Percentiles rank a stretch among this genome's conserved stretches.
phyloP scores from a whole-genome alignment of 2,113 vertebrate genomes.

The Mobula birostris region DNA sequence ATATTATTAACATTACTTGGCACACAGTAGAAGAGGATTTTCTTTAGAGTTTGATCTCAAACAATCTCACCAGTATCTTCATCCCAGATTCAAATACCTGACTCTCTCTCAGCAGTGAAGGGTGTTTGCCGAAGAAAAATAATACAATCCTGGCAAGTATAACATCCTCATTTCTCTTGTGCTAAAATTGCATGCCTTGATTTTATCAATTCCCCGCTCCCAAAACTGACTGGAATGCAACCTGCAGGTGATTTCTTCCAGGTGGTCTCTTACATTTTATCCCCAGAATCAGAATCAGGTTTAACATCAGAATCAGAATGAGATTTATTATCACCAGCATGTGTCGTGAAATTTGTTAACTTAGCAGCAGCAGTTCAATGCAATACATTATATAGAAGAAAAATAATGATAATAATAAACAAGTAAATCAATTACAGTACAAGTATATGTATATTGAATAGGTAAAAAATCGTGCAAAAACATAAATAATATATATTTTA shows the following conservation, averaged over 20 bases:
- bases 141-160: background rate
- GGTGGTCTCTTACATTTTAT: background rate
- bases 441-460: no score
- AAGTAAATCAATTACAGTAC: no score
- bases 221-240: background rate
- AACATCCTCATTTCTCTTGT: background rate
- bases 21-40: background rate
- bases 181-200: background rate
- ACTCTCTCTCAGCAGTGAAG: background rate
- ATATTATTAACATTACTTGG: background rate
- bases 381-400: no score
- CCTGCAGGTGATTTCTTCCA: background rate
- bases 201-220: no score
- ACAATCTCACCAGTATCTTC: background rate
- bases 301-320: no score
- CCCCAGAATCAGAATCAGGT: no score
- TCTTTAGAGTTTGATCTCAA: background rate
- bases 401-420: no score
- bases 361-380: no score
- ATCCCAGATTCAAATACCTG: background rate
- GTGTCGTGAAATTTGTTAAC: no score
- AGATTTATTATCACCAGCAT: no score
- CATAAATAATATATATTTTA: no score
- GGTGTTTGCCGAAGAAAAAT: background rate
- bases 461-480: no score